Conservation (phyloP, 1,140 invertebrate species). For the Proales similis region DNA sequence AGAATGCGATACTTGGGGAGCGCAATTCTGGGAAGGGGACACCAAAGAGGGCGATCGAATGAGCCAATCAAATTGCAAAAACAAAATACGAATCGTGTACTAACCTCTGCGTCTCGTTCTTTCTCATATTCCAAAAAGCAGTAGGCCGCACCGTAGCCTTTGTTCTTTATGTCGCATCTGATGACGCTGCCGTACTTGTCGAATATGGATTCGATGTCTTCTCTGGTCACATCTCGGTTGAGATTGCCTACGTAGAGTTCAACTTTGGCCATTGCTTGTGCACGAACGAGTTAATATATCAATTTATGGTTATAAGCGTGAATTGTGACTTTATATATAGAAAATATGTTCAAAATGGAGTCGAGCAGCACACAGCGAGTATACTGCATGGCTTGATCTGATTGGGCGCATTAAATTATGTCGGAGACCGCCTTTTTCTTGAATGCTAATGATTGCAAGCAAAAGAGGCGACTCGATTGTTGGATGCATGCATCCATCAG, state of each 20-base stretch:
- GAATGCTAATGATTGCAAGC: too few relatives aligned
- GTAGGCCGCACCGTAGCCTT: constrained; percentile 40
- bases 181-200: constrained; percentile 42
- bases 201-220: constrained; percentile 43
- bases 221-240: constrained; percentile 41
- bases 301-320: too few relatives aligned
- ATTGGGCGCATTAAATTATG: too few relatives aligned
- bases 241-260: constrained; percentile 42
- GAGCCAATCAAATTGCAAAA: constrained; percentile 23
- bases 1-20: not conserved
- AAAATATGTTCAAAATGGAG: too few relatives aligned
- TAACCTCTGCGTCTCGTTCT: constrained; percentile 44
- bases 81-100: constrained; percentile 9
- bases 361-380: too few relatives aligned
- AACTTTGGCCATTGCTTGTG: constrained; percentile 21
- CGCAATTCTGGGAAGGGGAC: too few relatives aligned
- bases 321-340: too few relatives aligned
- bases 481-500: too few relatives aligned
- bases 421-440: too few relatives aligned
- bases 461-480: too few relatives aligned
- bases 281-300: too few relatives aligned
- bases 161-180: constrained; percentile 44
- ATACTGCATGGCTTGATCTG: too few relatives aligned
- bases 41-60: not conserved
- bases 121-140: constrained; percentile 46